Percentiles rank a stretch among this genome's conserved stretches.
These are phyloP conservation scores for Pedicia rivosa DNA, from an alignment of 2,888 invertebrate species.

Conservation along the genomic window DNA sequence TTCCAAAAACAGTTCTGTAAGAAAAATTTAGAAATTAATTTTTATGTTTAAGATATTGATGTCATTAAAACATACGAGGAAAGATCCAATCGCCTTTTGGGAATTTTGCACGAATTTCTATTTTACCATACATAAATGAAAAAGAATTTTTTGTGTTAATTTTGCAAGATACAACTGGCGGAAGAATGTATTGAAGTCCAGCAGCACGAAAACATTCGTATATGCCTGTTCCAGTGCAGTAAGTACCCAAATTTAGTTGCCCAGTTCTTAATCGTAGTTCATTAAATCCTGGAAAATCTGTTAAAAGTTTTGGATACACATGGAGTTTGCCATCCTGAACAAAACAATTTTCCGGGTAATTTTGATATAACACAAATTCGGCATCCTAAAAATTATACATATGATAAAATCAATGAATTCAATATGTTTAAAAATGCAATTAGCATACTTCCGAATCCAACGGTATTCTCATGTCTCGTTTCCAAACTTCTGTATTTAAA, in stretches of 20 bases:
- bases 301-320: slow-evolving; percentile 27
- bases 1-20: slow-evolving; percentile 45
- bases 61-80: slow-evolving; percentile 57
- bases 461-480: too few species aligned
- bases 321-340: slow-evolving; percentile 22
- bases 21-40: slow-evolving; percentile 21
- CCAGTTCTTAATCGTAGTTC: slow-evolving; percentile 19
- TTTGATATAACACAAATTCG: slow-evolving; percentile 32
- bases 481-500: too few species aligned
- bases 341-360: slow-evolving; percentile 21
- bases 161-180: slow-evolving; percentile 48
- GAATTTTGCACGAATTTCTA: slow-evolving; percentile 52
- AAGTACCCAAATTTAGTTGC: slow-evolving; percentile 23
- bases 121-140: slow-evolving; percentile 49
- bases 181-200: slow-evolving; percentile 37
- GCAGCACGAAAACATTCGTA: slow-evolving; percentile 23
- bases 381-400: slow-evolving; percentile 30
- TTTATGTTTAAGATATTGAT: slow-evolving; percentile 5
- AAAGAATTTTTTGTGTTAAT: slow-evolving; percentile 44
- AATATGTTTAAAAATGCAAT: too few species aligned
- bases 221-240: slow-evolving; percentile 33
- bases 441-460: too few species aligned
- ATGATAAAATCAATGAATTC: too few species aligned
- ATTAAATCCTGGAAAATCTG: slow-evolving; percentile 16
- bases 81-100: slow-evolving; percentile 65